phyloP scores from a whole-genome alignment of 1,140 invertebrate species.

The Anastatus disparis region DNA sequence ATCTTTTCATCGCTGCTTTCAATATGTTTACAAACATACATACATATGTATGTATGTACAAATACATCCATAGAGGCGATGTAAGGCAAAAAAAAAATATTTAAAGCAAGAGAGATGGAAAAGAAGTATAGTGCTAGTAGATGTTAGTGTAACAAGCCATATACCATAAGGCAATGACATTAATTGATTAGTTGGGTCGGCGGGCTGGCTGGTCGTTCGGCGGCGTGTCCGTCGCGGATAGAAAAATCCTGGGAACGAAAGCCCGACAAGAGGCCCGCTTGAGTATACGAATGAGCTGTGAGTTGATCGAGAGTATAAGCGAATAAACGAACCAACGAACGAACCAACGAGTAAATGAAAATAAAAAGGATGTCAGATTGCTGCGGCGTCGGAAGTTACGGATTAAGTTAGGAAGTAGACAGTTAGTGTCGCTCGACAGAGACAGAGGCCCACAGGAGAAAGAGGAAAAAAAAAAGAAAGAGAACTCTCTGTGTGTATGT shows the following conservation, averaged over 20 bases:
- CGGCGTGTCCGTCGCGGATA: slow-evolving; percentile 63
- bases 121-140: slow-evolving; percentile 40
- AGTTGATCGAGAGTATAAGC: too few relatives aligned
- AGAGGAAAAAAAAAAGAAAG: background rate
- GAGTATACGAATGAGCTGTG: background rate
- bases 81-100: background rate
- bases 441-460: background rate
- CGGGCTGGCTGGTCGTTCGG: slow-evolving; percentile 51
- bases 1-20: background rate
- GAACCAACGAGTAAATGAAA: slow-evolving; percentile 63
- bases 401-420: slow-evolving; percentile 69
- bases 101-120: slow-evolving; percentile 36
- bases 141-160: slow-evolving; percentile 49
- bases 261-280: slow-evolving; percentile 46
- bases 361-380: slow-evolving; percentile 70
- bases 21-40: too few relatives aligned
- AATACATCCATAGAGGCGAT: too few relatives aligned
- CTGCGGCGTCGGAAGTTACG: slow-evolving; percentile 68
- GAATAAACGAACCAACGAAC: slow-evolving; percentile 46
- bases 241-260: slow-evolving; percentile 68
- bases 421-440: slow-evolving; percentile 58
- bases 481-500: background rate
- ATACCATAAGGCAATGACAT: slow-evolving; percentile 60
- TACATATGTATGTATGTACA: too few relatives aligned
- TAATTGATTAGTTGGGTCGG: slow-evolving; percentile 65